phyloP scores from a whole-genome alignment of 2,113 vertebrate species.

The Pelvicachromis taeniatus region DNA sequence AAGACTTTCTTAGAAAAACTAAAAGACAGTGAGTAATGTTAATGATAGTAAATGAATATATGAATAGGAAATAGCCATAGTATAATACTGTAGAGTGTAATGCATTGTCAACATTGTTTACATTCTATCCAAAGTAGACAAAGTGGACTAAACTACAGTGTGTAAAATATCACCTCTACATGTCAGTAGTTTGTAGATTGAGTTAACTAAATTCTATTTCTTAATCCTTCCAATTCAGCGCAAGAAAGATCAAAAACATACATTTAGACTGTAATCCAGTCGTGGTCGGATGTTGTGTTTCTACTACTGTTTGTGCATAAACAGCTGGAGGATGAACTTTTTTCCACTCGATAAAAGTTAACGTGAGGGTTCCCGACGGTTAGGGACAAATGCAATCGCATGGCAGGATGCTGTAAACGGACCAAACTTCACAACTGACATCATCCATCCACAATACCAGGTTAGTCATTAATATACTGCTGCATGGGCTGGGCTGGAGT shows the following conservation, averaged over 20 bases:
- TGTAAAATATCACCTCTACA: not conserved
- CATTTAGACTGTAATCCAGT: not conserved
- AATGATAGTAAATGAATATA: not conserved
- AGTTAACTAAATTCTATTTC: not conserved
- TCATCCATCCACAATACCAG: too few species aligned
- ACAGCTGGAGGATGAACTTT: too few species aligned
- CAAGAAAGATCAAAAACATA: not conserved
- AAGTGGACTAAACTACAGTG: not conserved
- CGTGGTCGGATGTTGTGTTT: not conserved
- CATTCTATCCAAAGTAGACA: not conserved
- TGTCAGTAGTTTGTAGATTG: not conserved
- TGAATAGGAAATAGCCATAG: not conserved
- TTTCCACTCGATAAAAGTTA: too few species aligned
- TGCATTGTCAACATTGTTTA: not conserved
- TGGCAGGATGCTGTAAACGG: too few species aligned
- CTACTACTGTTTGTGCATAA: not conserved
- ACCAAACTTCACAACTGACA: too few species aligned
- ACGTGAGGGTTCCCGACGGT: too few species aligned
- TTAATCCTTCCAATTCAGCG: not conserved
- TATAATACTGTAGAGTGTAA: not conserved
- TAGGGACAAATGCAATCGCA: too few species aligned
- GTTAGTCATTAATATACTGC: too few species aligned
- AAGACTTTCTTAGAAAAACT: not conserved
- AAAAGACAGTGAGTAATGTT: not conserved
- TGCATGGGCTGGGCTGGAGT: too few species aligned